A percentile compares a stretch with the other conserved stretches of the same genome.
Evolutionary conservation across 2,797 vertebrate genomes (phyloP).

Genomic region (Saxicola maurus): DNA sequence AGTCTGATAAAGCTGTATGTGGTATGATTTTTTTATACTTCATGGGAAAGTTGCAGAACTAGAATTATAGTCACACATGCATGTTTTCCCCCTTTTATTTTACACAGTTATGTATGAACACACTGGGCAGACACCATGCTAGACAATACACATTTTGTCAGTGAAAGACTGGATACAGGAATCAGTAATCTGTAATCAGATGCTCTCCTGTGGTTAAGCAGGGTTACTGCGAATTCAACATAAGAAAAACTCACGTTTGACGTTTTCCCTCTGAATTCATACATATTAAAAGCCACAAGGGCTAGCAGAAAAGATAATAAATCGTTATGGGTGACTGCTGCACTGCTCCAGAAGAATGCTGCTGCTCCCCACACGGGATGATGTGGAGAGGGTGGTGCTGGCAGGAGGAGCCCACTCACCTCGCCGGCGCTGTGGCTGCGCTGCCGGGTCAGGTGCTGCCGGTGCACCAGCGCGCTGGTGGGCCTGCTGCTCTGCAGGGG

Average conservation of each 20-base stretch:
- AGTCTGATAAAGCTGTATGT: background rate
- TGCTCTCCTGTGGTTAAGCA: slow-evolving; percentile 26
- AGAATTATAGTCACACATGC: background rate
- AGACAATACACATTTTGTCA: background rate
- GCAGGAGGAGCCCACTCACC: slow-evolving; percentile 68
- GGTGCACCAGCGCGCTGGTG: slow-evolving; percentile 88
- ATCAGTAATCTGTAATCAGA: background rate
- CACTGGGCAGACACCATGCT: background rate
- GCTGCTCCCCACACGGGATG: background rate
- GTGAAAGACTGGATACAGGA: background rate
- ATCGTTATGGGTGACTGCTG: background rate
- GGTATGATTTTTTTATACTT: background rate
- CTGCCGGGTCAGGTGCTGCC: slow-evolving; percentile 91
- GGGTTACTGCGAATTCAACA: background rate
- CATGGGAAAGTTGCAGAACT: background rate
- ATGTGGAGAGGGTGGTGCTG: background rate
- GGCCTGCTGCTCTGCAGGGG: slow-evolving; percentile 92
- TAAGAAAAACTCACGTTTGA: background rate
- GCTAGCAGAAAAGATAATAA: background rate
- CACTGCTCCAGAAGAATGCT: rapidly evolving
- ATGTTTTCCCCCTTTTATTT: background rate
- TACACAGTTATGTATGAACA: background rate
- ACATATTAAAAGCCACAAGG: background rate
- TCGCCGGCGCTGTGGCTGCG: slow-evolving; percentile 97
- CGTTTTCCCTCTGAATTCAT: background rate